Percentiles rank a stretch among this genome's conserved stretches.
phyloP scores from a whole-genome alignment of 2,113 vertebrate species.

The Thymallus thymallus region DNA sequence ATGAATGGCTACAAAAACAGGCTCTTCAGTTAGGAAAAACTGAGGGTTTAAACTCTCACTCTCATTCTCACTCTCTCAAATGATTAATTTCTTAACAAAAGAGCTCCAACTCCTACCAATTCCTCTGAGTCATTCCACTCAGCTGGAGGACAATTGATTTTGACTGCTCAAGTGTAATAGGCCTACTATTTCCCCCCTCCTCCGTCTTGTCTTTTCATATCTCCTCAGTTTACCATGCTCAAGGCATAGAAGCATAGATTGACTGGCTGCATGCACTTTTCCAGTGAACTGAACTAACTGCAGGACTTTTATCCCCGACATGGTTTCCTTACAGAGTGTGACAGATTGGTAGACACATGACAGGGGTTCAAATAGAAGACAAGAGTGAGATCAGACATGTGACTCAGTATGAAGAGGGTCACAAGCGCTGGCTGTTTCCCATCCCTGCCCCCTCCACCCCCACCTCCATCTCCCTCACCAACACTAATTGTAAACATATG shows the following conservation, averaged over 20 bases:
- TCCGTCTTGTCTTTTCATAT: conserved; percentile 20
- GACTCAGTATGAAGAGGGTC: conserved; percentile 65
- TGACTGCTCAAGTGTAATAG: conserved; percentile 32
- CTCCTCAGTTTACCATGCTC: conserved; percentile 51
- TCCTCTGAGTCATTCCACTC: conserved; percentile 67
- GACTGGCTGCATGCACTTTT: conserved; percentile 37
- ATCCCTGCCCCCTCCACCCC: conserved; percentile 24
- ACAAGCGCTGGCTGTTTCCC: conserved; percentile 45
- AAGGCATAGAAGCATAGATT: conserved; percentile 18
- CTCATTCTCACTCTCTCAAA: conserved; percentile 40
- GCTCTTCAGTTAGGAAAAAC: conserved; percentile 37
- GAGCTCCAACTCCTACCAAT: conserved; percentile 50
- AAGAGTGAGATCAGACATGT: conserved; percentile 70
- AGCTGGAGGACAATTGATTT: conserved; percentile 65
- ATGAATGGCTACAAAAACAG: conserved; percentile 22
- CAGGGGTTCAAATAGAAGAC: conserved; percentile 66
- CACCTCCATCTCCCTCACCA: conserved; percentile 26
- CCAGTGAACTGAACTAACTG: conserved; percentile 23
- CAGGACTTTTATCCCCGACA: not conserved
- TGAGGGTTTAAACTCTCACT: conserved; percentile 32
- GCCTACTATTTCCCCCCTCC: conserved; percentile 30
- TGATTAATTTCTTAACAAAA: conserved; percentile 48
- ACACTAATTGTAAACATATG: conserved; percentile 73
- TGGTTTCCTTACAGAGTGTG: conserved; percentile 55
- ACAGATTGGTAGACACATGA: conserved; percentile 70